Evolutionary conservation across 2,113 vertebrate species (phyloP).

Genomic region (Sterna hirundo): DNA sequence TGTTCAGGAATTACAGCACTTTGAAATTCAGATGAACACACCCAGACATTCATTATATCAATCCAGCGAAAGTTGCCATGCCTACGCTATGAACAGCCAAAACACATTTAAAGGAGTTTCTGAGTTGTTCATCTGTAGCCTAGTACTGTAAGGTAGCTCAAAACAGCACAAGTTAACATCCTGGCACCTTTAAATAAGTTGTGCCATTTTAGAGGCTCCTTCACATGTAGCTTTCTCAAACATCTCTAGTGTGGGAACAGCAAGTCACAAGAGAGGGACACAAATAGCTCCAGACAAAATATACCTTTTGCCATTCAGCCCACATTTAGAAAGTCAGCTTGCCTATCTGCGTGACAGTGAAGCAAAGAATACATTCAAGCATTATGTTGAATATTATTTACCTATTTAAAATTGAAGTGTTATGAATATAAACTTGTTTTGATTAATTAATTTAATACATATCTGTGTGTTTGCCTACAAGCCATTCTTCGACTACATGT

Average conservation of each 20-base stretch:
- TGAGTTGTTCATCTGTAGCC: fast-evolving
- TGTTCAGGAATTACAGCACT: background rate
- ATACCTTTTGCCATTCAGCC: background rate
- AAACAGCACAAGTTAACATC: background rate
- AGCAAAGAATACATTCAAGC: background rate
- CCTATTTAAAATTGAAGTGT: background rate
- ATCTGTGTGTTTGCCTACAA: background rate
- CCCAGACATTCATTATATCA: background rate
- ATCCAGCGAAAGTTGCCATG: background rate
- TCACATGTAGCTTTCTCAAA: background rate
- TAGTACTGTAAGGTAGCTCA: background rate
- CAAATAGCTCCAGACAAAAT: background rate
- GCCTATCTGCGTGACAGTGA: background rate
- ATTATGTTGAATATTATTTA: background rate
- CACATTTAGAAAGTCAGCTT: background rate
- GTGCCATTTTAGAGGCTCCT: background rate
- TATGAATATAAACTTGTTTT: background rate
- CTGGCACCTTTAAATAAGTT: background rate
- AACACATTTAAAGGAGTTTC: background rate
- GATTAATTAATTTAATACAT: background rate
- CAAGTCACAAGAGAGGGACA: background rate
- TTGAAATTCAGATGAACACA: conserved; percentile 56
- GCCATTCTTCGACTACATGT: background rate
- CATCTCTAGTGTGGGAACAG: background rate
- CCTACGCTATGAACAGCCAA: background rate